These are phyloP conservation scores for Drosophila cognata DNA, from an alignment of 2,888 invertebrate species.

Conservation along the genomic window DNA sequence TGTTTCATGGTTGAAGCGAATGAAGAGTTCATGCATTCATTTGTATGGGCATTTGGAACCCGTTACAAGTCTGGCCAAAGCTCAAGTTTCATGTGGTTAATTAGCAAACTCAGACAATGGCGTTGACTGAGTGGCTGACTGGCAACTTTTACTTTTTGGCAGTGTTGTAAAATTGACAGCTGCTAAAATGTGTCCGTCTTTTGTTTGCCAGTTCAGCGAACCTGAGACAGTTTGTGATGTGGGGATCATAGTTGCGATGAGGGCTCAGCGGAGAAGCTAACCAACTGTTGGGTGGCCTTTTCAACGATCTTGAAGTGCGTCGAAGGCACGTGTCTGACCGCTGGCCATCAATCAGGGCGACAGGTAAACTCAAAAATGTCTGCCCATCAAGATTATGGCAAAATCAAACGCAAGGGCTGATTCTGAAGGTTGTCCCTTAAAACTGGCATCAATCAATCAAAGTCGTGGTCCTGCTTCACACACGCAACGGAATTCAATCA, in stretches of 20 bases:
- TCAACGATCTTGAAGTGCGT: constrained; percentile 58
- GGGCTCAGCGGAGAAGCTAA: constrained; percentile 22
- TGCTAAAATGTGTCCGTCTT: constrained; percentile 23
- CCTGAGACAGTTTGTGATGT: constrained; percentile 12
- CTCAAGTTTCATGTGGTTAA: constrained; percentile 55
- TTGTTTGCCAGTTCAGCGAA: constrained; percentile 66
- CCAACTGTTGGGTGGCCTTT: constrained; percentile 31
- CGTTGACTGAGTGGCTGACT: constrained; percentile 29
- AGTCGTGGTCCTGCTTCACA: constrained; percentile 20
- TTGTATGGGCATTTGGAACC: constrained; percentile 10
- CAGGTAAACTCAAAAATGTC: constrained; percentile 48
- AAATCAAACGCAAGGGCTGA: constrained; percentile 17
- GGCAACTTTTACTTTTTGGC: constrained; percentile 26
- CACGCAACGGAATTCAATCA: constrained; percentile 62
- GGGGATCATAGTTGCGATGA: not conserved
- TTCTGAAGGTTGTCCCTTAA: constrained; percentile 30
- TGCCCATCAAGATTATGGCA: not conserved
- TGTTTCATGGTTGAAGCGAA: not conserved
- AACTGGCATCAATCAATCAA: constrained; percentile 64
- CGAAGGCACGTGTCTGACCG: constrained; percentile 52
- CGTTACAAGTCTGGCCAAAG: constrained; percentile 25
- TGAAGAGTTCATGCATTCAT: not conserved
- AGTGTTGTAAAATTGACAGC: constrained; percentile 11
- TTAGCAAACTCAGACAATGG: constrained; percentile 47
- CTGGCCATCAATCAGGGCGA: constrained; percentile 64